Base-by-base conservation (phyloP, 2,888 invertebrate genomes). In the Chalcis sispes region DNA sequence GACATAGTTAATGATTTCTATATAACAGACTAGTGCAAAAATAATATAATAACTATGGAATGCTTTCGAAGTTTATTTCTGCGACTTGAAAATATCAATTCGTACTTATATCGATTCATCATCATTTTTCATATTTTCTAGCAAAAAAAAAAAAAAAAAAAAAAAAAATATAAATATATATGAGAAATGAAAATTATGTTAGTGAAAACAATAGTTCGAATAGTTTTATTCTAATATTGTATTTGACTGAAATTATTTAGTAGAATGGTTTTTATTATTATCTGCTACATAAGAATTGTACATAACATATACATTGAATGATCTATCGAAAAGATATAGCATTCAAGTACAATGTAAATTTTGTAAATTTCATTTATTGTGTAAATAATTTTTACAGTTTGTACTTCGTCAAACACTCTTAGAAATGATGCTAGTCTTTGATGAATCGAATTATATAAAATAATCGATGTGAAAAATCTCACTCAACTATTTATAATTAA, bases 341-440 rank as follows among this genome's bases (percentile, higher is more conserved):
- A 65, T 58, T 42, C 20, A 70, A 40, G 10, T 70, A 32, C 66
- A 71, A 23, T 72, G 64, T 78, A 78, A 75, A 72, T 78, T 77
- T 69, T 75, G 77, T 75, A 78, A 78, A 75, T 78, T 78, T 75
- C 46, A 61, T 72, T 78, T 72, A 72, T 75, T 72, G 27, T 74
- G 74, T 78, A 78, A 58, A 78, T 78, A 78, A 78, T 75, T 78
- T 75, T 65, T 72, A 74, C 65, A 62, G 72, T 69, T 78, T 69
- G 36, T 72, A 72, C 71, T 69, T 71, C 54, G 46, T 52, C 52
- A 48, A 72, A 75, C 64, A 67, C 48, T 75, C 58, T 59, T 69
- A 72, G 65, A 62, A 72, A 61, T 65, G 58, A 69, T 67, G 52
- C 65, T 75, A 78, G 59, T 75, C 72, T 42, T 61, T 62, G 59